Evolutionary conservation across 23 tunicate species (phyloP), one percentile per base, ranked within the genome.

Genomic region (Aplidium turbinatum): DNA sequence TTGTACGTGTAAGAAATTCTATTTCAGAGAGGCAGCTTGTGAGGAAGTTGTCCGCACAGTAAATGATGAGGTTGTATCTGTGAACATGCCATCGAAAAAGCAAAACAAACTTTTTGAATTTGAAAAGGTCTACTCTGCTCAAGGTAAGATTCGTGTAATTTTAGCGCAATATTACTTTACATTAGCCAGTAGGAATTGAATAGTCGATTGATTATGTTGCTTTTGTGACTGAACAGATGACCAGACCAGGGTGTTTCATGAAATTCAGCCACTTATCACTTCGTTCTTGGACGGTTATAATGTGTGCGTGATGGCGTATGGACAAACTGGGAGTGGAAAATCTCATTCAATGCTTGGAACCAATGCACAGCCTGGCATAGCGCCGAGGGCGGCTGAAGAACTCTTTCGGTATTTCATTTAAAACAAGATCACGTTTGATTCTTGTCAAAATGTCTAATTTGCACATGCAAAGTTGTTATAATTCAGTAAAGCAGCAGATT

Each of bases 261-360:
- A 84, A 57, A 47, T 84, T 25, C 58, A 56, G 39, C 90, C 90
- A 7, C 67, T 84, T 25, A 28, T 84, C 19, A 84, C 90, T 4
- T 84, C 90, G 3, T 68, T 84, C 0, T 62, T 84, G 4, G 90
- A 84, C 57, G 90, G 90, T 1, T 84, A 76, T 53, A 84, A 84
- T 54, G 90, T 76, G 2, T 84, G 90, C 28, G 60, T 84, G 13
- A 76, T 84, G 82, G 90, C 90, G 21, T 84, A 84, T 47, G 90
- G 90, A 1, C 90, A 84, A 84, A 84, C 90, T 42, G 90, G 90
- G 0, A 84, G 90, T 48, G 90, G 90, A 2, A 84, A 84, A 69
- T 80, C 90, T 31, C 83, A 84, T 38, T 67, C 90, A 30, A 84
- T 84, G 90, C 68, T 84, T 0, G 90, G 90, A 23, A 57, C 56